phyloP scores from a whole-genome alignment of 2,797 vertebrate genomes.

The Sebastes steindachneri region DNA sequence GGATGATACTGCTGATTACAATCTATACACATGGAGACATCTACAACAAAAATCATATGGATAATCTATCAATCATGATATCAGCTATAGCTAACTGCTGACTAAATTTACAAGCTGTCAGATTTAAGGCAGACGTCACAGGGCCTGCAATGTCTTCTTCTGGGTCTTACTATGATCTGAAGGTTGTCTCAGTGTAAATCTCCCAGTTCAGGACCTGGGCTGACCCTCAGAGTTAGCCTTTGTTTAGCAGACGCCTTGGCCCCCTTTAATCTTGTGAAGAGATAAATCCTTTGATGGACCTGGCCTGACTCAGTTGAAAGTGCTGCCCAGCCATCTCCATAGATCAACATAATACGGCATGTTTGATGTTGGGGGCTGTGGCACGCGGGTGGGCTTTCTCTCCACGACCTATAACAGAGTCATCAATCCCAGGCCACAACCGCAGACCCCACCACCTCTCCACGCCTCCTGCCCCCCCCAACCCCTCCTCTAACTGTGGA shows the following conservation, averaged over 20 bases:
- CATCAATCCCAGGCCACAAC: constrained; percentile 75
- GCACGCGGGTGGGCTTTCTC: constrained; percentile 75
- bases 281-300: constrained; percentile 86
- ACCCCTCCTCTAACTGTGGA: constrained; percentile 1
- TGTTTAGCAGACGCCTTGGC: constrained; percentile 82
- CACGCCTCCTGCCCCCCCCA: constrained; percentile 9
- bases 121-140: constrained; percentile 32
- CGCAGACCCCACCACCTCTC: constrained; percentile 45
- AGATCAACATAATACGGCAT: constrained; percentile 82
- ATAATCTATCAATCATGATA: constrained; percentile 5
- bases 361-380: constrained; percentile 81
- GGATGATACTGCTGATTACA: constrained; percentile 34
- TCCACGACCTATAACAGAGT: constrained; percentile 54
- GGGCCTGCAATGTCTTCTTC: constrained; percentile 28
- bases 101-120: constrained; percentile 36
- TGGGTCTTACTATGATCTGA: constrained; percentile 32
- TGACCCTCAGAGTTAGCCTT: constrained; percentile 81
- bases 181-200: constrained; percentile 69
- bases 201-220: constrained; percentile 63
- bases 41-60: neutral
- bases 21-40: neutral
- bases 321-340: constrained; percentile 78
- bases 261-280: constrained; percentile 85
- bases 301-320: constrained; percentile 82
- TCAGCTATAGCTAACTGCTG: neutral